Percentiles rank a stretch among this genome's conserved stretches.
Conservation (phyloP, 2,797 vertebrate species). For the Microctenopoma lineatum region DNA sequence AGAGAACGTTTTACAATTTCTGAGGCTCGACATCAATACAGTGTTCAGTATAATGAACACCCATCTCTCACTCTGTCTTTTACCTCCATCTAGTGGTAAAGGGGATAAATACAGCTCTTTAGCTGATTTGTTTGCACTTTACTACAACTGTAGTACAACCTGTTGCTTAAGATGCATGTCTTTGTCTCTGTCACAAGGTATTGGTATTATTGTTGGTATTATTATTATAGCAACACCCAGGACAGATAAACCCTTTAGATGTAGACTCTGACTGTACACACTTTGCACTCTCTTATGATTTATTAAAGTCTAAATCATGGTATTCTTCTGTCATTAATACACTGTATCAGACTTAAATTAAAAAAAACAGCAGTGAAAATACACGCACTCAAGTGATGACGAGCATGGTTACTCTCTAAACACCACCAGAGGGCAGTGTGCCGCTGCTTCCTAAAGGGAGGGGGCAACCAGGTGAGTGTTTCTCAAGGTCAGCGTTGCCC, state of each 20-base stretch:
- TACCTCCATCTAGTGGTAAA: conserved; percentile 73
- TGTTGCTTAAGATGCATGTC: conserved; percentile 27
- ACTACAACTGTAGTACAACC: conserved; percentile 16
- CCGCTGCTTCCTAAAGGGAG: conserved; percentile 19
- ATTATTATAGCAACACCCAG: neutral
- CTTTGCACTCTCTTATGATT: neutral
- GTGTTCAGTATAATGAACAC: neutral
- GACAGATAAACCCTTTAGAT: too few relatives aligned
- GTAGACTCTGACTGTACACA: neutral
- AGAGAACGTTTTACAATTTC: neutral
- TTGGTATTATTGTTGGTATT: neutral
- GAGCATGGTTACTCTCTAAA: neutral
- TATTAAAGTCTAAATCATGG: too few relatives aligned
- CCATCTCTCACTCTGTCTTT: conserved; percentile 40
- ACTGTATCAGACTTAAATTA: neutral
- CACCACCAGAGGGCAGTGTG: conserved; percentile 71
- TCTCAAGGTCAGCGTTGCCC: conserved; percentile 71
- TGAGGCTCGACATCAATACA: neutral
- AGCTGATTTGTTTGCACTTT: neutral
- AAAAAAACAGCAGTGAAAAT: neutral
- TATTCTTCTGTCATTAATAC: neutral
- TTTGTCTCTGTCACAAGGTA: neutral
- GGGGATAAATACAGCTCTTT: neutral
- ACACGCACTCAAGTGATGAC: neutral
- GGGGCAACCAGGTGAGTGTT: conserved; percentile 59